Base-by-base conservation (phyloP, 2,113 vertebrate genomes). In the Vanacampus margaritifer region DNA sequence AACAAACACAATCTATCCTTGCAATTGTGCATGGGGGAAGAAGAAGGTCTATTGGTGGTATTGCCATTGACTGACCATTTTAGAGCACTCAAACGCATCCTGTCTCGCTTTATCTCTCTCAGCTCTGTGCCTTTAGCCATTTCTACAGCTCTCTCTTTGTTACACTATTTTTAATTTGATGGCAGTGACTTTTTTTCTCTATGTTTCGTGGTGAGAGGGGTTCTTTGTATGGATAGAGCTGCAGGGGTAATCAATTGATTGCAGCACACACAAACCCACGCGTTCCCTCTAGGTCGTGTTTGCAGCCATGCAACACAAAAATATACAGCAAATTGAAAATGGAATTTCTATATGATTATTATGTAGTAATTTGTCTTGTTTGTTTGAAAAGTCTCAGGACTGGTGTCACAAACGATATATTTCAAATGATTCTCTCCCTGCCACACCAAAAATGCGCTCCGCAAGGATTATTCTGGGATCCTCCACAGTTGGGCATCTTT, bases 161-260 rank as follows among this genome's bases (percentile, higher is more conserved):
- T 53, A 24, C 43, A 46, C 67, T 60, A 54, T 62, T 74, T 64
- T 76, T 78, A 50, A 54, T 71, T 69, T 81, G 78, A 84, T 71
- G 65, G 66, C 71, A 71, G 65, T 75, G 81, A 80, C 73, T 77
- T 51, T 41, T 41, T 46, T 54, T 54, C 21, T 51, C 48, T 81
- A 57, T 77, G 74, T 75, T 65, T 75, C 69, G 72, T 68, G 14
- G 71, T 68, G 57, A 75, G 57, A 74, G 75, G 76, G 68, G 50
- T 51, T 66, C 62, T 78, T 74, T 68, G 71, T 84, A 67, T 67
- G 66, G 69, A 70, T 66, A 61, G 69, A 83, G 60, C 78, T 13
- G 41, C 81, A 78, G 76, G 79, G 79, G 81, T 85, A 85, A 87
- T 86, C 79, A 88, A 80, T 88, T 59, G 84, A 87, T 82, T 81